These are phyloP conservation scores for Mormyrops boulengeri DNA, from an alignment of 2,797 vertebrate genomes.

Conservation along the genomic window DNA sequence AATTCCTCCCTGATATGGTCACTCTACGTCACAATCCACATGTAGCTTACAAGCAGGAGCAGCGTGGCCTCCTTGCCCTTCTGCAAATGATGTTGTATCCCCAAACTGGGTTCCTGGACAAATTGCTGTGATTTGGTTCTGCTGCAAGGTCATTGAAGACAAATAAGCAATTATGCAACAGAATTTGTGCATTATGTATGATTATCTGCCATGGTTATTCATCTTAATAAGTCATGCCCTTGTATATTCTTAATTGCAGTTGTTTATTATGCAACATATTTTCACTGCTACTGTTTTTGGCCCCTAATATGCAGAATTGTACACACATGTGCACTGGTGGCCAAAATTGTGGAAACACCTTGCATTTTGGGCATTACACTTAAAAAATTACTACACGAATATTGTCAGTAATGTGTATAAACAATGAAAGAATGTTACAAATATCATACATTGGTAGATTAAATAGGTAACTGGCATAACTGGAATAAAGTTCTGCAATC, in stretches of 20 bases:
- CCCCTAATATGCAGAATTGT: neutral
- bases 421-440: neutral
- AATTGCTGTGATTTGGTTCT: neutral
- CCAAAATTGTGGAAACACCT: neutral
- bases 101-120: neutral
- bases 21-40: neutral
- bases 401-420: neutral
- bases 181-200: neutral
- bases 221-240: neutral
- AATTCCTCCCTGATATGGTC: neutral
- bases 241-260: neutral
- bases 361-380: neutral
- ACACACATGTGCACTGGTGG: neutral
- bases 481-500: neutral
- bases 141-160: neutral
- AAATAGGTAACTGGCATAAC: neutral
- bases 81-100: neutral
- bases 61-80: neutral
- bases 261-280: neutral
- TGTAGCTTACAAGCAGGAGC: neutral
- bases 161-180: neutral
- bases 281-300: neutral
- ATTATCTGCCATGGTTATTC: neutral
- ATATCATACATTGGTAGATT: neutral
- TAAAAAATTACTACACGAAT: neutral